Percentiles rank a stretch among this genome's conserved stretches.
These are phyloP conservation scores for Zoanthus gigantus DNA, from an alignment of 92 coral and sea anemone genomes.

Conservation along the genomic window DNA sequence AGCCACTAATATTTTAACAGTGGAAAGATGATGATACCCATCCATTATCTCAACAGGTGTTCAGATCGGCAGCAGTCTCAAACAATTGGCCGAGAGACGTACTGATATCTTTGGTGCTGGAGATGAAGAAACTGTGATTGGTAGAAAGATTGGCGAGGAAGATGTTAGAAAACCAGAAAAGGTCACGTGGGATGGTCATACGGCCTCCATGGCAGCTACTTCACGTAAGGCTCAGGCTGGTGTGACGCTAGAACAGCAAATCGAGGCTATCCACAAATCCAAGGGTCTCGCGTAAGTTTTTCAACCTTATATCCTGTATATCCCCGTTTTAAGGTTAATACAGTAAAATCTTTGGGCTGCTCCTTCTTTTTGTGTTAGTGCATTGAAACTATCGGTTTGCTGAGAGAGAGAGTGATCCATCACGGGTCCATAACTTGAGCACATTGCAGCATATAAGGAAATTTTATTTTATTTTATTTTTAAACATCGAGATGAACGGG, in stretches of 20 bases:
- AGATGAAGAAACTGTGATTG: slow-evolving; percentile 98
- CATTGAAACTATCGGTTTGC: neutral
- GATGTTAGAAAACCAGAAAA: slow-evolving; percentile 94
- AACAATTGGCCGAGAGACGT: slow-evolving; percentile 96
- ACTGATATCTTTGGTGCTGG: slow-evolving; percentile 99
- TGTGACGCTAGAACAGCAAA: slow-evolving; percentile 93
- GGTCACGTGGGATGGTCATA: slow-evolving; percentile 99
- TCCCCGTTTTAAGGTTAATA: too few species aligned
- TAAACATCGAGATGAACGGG: too few species aligned
- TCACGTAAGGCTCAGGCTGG: slow-evolving; percentile 98
- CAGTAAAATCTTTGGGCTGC: neutral
- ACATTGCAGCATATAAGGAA: too few species aligned
- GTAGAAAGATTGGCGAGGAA: slow-evolving; percentile 97
- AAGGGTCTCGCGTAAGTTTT: slow-evolving; percentile 94
- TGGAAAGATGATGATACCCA: neutral
- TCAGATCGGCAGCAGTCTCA: slow-evolving; percentile 96
- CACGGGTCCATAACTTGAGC: neutral
- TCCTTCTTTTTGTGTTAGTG: neutral
- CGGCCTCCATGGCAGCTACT: slow-evolving; percentile 97
- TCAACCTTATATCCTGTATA: neutral
- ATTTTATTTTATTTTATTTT: too few species aligned
- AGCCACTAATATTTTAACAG: too few species aligned
- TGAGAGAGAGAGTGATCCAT: neutral
- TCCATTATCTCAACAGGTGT: slow-evolving; percentile 60
- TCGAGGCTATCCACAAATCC: slow-evolving; percentile 98